phyloP scores from a whole-genome alignment of 1,140 invertebrate species.

The Babylonia areolata region DNA sequence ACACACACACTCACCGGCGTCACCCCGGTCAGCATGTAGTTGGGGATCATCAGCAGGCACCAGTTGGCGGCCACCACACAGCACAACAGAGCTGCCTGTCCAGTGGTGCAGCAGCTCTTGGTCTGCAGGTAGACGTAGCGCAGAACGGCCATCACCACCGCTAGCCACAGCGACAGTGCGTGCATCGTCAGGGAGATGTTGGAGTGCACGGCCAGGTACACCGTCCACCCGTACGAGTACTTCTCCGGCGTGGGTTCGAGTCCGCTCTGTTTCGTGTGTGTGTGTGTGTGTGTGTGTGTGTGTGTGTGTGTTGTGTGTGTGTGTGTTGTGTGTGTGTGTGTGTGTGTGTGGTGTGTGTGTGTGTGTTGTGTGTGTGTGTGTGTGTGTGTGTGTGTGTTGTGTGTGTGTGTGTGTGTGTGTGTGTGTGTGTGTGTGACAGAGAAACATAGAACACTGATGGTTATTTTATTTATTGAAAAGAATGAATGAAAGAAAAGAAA shows the following conservation, averaged over 20 bases:
- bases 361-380: background rate
- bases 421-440: background rate
- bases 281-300: background rate
- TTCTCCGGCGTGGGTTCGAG: constrained; percentile 19
- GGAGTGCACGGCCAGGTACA: constrained; percentile 50
- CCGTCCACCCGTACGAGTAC: constrained; percentile 46
- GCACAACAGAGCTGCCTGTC: constrained; percentile 76
- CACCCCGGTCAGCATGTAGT: constrained; percentile 38
- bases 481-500: too few relatives aligned
- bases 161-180: constrained; percentile 93
- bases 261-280: background rate
- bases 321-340: background rate
- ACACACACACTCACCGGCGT: background rate
- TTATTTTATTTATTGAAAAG: too few relatives aligned
- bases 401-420: background rate
- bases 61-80: constrained; percentile 78
- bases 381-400: background rate
- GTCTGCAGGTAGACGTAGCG: constrained; percentile 83
- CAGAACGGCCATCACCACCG: constrained; percentile 87
- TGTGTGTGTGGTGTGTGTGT: background rate
- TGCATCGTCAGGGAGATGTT: constrained; percentile 87
- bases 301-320: background rate
- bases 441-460: too few relatives aligned
- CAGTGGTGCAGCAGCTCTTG: constrained; percentile 77
- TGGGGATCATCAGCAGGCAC: constrained; percentile 36